Evolutionary conservation across 2,113 vertebrate genomes (phyloP).

Genomic region (Kryptolebias marmoratus): DNA sequence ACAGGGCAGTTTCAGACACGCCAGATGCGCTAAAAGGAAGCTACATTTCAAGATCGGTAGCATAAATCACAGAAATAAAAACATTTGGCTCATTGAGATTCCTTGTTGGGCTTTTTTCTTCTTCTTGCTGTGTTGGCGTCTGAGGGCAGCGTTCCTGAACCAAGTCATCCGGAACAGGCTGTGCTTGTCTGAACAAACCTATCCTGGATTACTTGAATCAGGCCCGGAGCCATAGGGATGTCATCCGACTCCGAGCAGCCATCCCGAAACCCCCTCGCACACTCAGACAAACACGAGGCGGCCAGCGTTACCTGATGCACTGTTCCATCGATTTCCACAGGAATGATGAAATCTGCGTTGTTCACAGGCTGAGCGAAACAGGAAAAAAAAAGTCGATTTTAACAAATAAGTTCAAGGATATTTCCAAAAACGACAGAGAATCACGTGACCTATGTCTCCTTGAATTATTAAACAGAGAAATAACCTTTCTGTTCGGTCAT

Average conservation of each 20-base stretch:
- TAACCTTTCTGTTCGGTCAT: too few relatives aligned
- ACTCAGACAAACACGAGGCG: not conserved
- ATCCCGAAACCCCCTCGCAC: slow-evolving; percentile 6
- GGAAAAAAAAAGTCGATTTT: not conserved
- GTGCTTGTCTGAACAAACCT: slow-evolving; percentile 91
- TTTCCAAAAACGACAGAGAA: not conserved
- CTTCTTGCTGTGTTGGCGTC: slow-evolving; percentile 16
- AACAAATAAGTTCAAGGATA: not conserved
- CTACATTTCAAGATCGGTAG: not conserved
- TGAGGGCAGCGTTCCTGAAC: slow-evolving; percentile 84
- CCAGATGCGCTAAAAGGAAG: not conserved
- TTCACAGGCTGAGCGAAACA: slow-evolving; percentile 86
- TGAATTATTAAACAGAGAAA: too few relatives aligned
- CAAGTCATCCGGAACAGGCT: slow-evolving; percentile 99
- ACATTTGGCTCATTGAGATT: slow-evolving; percentile 1
- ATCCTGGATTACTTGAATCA: slow-evolving; percentile 99
- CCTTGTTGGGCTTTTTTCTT: not conserved
- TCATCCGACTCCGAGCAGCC: slow-evolving; percentile 20
- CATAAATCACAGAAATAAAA: slow-evolving; percentile 11
- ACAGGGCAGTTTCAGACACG: not conserved
- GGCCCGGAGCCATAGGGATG: slow-evolving; percentile 78
- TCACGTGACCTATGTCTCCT: too few relatives aligned
- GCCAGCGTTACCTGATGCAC: slow-evolving; percentile 86
- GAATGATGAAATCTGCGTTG: slow-evolving; percentile 96
- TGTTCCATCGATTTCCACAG: slow-evolving; percentile 92